Evolutionary conservation across 2,113 vertebrate genomes (phyloP), one percentile per base, ranked within the genome.

Genomic region (Oreochromis tanganicae): DNA sequence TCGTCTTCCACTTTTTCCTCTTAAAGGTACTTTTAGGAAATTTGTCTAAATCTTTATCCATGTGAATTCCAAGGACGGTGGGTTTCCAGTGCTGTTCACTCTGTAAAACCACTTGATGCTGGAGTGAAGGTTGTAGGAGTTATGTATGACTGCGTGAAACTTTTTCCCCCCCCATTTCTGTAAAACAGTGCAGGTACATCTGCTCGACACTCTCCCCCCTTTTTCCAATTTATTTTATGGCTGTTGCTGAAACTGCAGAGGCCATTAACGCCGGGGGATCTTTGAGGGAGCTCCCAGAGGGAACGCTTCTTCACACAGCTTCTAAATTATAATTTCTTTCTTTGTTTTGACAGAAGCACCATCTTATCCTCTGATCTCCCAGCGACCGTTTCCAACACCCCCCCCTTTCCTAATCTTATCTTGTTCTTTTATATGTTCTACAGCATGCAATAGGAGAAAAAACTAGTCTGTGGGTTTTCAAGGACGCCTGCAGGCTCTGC

Each of bases 221-320:
- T 83, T 89, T 93, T 86, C 87, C 89, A 91, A 92, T 93, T 92
- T 93, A 91, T 91, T 95, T 95, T 90, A 93, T 87, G 88, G 91
- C 78, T 85, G 66, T 78, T 88, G 85, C 80, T 82, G 87, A 94
- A 92, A 93, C 89, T 91, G 86, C 79, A 12, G 87, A 88, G 90
- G 83, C 89, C 83, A 88, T 95, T 92, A 95, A 57, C 52, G 6
- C 46, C 29, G 13, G 87, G 91, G 84, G 84, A 83, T 91, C 92
- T 92, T 81, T 82, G 63, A 93, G 83, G 84, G 55, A 90, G 79
- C 87, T 90, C 93, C 88, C 86, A 68, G 43, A 36, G 84, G 88
- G 82, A 85, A 73, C 4, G 21, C 68, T 83, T 79, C 78, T 71
- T 81, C 61, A 71, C 84, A 89, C 84, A 55, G 82, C 88, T 66